phyloP scores from a whole-genome alignment of 2,113 vertebrate species.

The Cercocebus atys region DNA sequence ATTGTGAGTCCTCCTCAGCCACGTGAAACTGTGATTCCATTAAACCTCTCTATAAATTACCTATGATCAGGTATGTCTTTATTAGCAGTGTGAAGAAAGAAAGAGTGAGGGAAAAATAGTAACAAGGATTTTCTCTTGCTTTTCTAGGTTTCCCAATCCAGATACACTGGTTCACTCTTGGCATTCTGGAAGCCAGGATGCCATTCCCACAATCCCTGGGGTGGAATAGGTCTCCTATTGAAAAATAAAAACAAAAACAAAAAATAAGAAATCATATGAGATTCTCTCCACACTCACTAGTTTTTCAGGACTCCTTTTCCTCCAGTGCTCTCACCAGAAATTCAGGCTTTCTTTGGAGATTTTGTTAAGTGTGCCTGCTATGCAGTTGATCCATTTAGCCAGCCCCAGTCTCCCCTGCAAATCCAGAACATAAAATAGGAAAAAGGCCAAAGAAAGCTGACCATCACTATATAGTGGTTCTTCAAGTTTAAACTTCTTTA shows the following conservation, averaged over 20 bases:
- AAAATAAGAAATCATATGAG: background rate
- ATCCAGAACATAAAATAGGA: background rate
- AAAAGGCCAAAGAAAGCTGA: background rate
- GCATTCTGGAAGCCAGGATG: rapidly evolving
- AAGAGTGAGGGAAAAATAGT: background rate
- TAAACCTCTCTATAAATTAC: too few relatives aligned
- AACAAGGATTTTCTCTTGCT: background rate
- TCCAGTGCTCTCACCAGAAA: background rate
- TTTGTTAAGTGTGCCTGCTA: background rate
- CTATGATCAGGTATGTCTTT: too few relatives aligned
- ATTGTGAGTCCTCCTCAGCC: too few relatives aligned
- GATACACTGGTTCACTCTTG: background rate
- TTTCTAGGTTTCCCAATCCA: background rate
- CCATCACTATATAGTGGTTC: rapidly evolving
- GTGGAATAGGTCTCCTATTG: background rate
- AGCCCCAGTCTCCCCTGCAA: rapidly evolving
- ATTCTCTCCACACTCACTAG: background rate
- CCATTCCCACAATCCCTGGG: background rate
- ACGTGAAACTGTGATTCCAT: too few relatives aligned
- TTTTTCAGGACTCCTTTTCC: background rate
- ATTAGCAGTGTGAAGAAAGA: too few relatives aligned
- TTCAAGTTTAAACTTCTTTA: background rate
- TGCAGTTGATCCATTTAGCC: too few relatives aligned
- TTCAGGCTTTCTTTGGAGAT: too few relatives aligned
- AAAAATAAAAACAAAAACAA: background rate